Conservation (phyloP, 2,888 invertebrate species). For the Phengaris alcon region DNA sequence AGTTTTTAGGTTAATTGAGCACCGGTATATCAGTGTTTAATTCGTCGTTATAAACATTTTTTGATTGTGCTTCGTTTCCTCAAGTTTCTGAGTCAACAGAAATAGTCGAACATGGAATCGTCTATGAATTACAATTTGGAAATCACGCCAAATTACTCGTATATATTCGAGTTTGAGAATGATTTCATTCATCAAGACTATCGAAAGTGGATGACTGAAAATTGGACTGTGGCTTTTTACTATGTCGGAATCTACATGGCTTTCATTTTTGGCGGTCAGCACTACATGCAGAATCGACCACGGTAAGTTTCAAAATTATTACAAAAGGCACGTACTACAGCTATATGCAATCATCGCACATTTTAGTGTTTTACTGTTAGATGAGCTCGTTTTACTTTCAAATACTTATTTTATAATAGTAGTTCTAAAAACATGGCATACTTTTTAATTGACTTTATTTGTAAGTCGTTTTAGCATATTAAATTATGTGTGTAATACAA, state of each 20-base stretch:
- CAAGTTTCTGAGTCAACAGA: conserved; percentile 41
- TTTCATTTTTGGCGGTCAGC: conserved; percentile 94
- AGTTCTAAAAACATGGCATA: not conserved
- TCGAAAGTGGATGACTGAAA: conserved; percentile 95
- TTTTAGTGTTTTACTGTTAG: conserved; percentile 8
- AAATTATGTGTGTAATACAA: not conserved
- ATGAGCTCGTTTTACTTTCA: not conserved
- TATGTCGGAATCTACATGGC: conserved; percentile 94
- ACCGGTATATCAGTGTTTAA: conserved; percentile 68
- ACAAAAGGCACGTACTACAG: not conserved
- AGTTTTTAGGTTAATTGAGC: conserved; percentile 67
- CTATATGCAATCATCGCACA: not conserved
- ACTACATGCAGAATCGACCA: conserved; percentile 94
- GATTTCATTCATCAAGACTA: conserved; percentile 94
- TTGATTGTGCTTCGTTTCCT: conserved; percentile 48
- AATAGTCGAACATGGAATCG: conserved; percentile 32
- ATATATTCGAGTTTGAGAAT: conserved; percentile 96
- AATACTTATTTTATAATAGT: too few relatives aligned
- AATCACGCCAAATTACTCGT: conserved; percentile 92
- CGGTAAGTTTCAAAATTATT: conserved; percentile 70
- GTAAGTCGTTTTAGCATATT: not conserved
- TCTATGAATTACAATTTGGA: conserved; percentile 76
- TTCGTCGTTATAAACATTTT: conserved; percentile 42
- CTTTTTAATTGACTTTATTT: not conserved
- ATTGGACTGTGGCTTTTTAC: conserved; percentile 97